Evolutionary conservation across 2,888 invertebrate genomes (phyloP).

Genomic region (Hartigia nigra): DNA sequence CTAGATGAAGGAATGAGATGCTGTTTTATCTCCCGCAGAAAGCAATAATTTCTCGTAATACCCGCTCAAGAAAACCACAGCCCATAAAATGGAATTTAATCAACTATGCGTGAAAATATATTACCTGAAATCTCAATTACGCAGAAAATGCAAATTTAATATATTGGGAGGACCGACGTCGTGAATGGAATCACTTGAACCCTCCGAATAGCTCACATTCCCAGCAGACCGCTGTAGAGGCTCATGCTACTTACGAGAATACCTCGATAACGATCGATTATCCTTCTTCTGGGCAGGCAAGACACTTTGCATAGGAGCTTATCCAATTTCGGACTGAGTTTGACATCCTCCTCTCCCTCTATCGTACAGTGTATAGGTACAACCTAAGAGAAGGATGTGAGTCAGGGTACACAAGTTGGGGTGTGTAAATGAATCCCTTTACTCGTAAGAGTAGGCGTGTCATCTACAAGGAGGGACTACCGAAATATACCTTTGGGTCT

Average conservation of each 20-base stretch:
- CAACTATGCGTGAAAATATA: constrained; percentile 42
- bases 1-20: background rate
- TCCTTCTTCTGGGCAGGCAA: background rate
- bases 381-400: background rate
- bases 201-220: constrained; percentile 31
- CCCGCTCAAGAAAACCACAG: background rate
- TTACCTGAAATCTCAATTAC: constrained; percentile 46
- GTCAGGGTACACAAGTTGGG: background rate
- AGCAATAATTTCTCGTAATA: constrained; percentile 5
- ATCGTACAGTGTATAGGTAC: background rate
- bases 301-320: background rate
- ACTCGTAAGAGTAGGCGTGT: background rate
- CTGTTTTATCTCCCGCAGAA: background rate
- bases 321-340: background rate
- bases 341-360: background rate
- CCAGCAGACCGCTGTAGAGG: constrained; percentile 10
- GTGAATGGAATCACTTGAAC: constrained; percentile 26
- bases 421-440: background rate
- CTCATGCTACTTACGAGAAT: constrained; percentile 20
- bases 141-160: constrained; percentile 50
- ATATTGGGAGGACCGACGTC: constrained; percentile 28
- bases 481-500: constrained; percentile 9
- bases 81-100: constrained; percentile 44
- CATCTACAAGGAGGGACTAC: constrained; percentile 14
- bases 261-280: constrained; percentile 14